These are phyloP conservation scores for Tetraneura akinire DNA, from an alignment of 1,140 invertebrate species.

Conservation along the genomic window DNA sequence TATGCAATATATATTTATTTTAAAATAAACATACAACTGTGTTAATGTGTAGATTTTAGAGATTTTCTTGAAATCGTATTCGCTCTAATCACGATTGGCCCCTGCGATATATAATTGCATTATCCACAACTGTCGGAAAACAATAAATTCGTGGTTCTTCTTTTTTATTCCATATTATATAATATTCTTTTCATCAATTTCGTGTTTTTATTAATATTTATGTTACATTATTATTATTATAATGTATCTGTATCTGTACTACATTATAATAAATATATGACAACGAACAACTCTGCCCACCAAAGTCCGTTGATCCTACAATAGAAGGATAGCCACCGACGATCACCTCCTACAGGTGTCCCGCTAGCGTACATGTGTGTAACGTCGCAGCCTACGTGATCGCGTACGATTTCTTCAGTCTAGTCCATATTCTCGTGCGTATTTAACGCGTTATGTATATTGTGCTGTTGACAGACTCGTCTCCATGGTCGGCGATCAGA, in stretches of 20 bases:
- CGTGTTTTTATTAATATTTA: not conserved
- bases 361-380: not conserved
- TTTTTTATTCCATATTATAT: not conserved
- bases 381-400: not conserved
- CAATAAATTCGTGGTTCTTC: not conserved
- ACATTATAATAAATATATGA: not conserved
- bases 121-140: not conserved
- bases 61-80: too few relatives aligned
- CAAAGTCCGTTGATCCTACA: constrained; percentile 33
- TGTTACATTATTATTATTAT: not conserved
- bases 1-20: too few relatives aligned
- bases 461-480: constrained; percentile 57
- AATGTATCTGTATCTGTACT: too few relatives aligned
- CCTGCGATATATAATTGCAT: too few relatives aligned
- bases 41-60: too few relatives aligned
- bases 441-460: constrained; percentile 16
- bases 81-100: too few relatives aligned
- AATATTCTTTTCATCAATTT: too few relatives aligned
- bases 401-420: not conserved
- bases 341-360: constrained; percentile 2
- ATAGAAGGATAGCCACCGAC: not conserved
- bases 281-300: constrained; percentile 29
- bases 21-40: too few relatives aligned
- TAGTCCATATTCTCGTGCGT: not conserved
- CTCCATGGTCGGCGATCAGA: constrained; percentile 62